Base-by-base conservation (phyloP, 2,113 vertebrate species). In the Tupaia tana region DNA sequence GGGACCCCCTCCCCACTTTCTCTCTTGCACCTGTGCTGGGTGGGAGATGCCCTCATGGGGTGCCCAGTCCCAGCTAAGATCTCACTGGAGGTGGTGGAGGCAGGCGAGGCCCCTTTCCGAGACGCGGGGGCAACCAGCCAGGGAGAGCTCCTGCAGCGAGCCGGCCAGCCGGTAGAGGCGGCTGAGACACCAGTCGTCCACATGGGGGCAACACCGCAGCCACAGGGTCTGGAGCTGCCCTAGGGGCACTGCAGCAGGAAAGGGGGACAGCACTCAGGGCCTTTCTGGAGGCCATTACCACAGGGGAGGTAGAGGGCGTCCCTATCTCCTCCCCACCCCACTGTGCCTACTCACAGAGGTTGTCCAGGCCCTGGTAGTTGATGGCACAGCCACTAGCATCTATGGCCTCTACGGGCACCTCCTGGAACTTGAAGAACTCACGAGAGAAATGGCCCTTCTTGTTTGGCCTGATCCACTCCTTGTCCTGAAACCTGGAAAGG, bases 181-280 rank as follows among this genome's bases (percentile, higher is more conserved):
- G 63, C 98, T 93, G 63, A 99, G 97, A 87, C 98, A 98, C 99
- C 99, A 99, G 98, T 99, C 99, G 0, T 99, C 99, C 18, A 99
- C 91, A 7, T 99, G 95, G 67, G 98, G 97, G 93, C 99, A 99
- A n/a, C 95, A 93, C 89, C 95, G 97, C 64, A 99, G 92, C 0
- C 94, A 98, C 75, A 99, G 97, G 24, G 97, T 97, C 54, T 90
- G 98, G 87, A 99, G 94, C 14, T 75, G 69, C 52, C 56, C 80
- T 80, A 98, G 92, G 15, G 22, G 9, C 64, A 96, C 98, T 89
- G 92, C 19, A 52, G 77, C 64, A 25, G 31, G 24, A 43, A 66
- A 82, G 61, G 43, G 54, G 22, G 66, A 29, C 43, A 86, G 87
- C 74, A 54, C 22, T 1, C 4, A 61, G 16, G 1, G 31, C 19